Evolutionary conservation across 2,113 vertebrate species (phyloP).

Genomic region (Castor canadensis): DNA sequence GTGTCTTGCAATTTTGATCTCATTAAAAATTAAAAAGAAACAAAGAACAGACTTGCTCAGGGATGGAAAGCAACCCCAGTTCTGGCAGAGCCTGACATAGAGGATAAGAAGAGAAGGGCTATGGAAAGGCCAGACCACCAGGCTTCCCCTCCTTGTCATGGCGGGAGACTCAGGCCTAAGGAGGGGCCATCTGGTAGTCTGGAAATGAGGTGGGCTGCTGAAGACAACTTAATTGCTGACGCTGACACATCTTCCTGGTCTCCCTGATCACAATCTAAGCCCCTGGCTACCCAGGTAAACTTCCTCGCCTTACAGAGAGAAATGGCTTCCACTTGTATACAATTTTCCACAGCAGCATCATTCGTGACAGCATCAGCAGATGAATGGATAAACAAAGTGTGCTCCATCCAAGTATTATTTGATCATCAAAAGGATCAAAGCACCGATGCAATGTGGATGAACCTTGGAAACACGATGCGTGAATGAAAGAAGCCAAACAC

Average conservation of each 20-base stretch:
- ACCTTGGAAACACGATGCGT: not conserved
- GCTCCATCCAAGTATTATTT: not conserved
- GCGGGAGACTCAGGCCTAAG: not conserved
- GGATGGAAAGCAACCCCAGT: not conserved
- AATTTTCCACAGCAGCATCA: not conserved
- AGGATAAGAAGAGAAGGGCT: not conserved
- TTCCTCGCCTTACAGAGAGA: not conserved
- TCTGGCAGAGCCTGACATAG: not conserved
- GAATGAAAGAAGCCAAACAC: not conserved
- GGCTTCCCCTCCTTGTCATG: not conserved
- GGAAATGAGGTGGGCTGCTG: not conserved
- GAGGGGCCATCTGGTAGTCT: not conserved
- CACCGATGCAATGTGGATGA: not conserved
- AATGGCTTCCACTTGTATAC: not conserved
- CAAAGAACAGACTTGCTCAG: not conserved
- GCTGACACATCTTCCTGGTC: not conserved
- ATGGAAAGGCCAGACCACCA: not conserved
- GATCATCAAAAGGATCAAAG: not conserved
- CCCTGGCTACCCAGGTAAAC: not conserved
- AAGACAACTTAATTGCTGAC: not conserved
- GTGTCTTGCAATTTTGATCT: not conserved
- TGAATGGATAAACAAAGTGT: not conserved
- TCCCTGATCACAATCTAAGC: not conserved
- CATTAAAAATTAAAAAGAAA: not conserved
- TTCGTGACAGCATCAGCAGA: accelerated